Evolutionary conservation across 2,113 vertebrate species (phyloP).

Genomic region (human (Homo sapiens)): GRCh38 chr9:96406001-96406500

Average conservation of each 20-base stretch:
- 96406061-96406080: neutral
- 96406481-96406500: neutral
- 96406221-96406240: neutral
- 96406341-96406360: neutral
- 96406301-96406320: neutral
- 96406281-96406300: neutral
- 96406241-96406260: neutral
- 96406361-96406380: constrained; percentile 28
- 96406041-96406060: neutral
- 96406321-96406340: neutral
- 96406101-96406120: neutral
- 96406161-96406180: constrained; percentile 19
- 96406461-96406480: neutral
- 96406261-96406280: neutral
- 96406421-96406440: neutral
- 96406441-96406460: constrained; percentile 12
- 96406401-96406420: neutral
- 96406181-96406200: neutral
- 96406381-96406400: neutral
- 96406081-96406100: neutral
- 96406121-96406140: neutral
- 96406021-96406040: neutral
- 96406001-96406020: neutral
- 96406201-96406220: neutral
- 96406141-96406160: neutral